phyloP scores from a whole-genome alignment of 2,797 vertebrate species.

The Benthosema pterotum region DNA sequence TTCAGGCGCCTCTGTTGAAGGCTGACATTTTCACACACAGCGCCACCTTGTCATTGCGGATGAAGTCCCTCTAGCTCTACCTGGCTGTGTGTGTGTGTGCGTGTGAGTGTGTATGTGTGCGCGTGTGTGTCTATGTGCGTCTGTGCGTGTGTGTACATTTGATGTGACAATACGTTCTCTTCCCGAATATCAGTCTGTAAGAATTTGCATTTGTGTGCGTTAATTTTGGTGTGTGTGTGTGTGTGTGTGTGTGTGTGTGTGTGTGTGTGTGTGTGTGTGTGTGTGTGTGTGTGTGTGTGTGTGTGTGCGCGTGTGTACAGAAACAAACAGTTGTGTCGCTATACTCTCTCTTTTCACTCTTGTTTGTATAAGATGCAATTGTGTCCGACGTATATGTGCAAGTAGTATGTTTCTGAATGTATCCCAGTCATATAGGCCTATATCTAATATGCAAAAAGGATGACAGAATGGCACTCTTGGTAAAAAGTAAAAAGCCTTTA shows the following conservation, averaged over 20 bases:
- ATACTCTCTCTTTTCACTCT: too few relatives aligned
- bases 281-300: slow-evolving; percentile 3
- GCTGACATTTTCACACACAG: slow-evolving; percentile 83
- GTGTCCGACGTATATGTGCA: background rate
- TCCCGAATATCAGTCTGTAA: slow-evolving; percentile 13
- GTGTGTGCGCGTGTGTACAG: background rate
- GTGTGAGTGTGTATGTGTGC: slow-evolving; percentile 6
- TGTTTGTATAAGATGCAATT: too few relatives aligned
- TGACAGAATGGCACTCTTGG: too few relatives aligned
- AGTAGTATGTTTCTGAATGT: too few relatives aligned
- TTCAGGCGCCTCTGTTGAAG: slow-evolving; percentile 74
- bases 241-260: background rate
- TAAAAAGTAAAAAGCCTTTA: too few relatives aligned
- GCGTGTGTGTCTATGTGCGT: slow-evolving; percentile 25
- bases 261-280: background rate
- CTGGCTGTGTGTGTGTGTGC: slow-evolving; percentile 55
- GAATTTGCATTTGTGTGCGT: slow-evolving; percentile 5
- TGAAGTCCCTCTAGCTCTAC: slow-evolving; percentile 82
- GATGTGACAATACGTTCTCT: background rate
- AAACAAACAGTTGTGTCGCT: background rate
- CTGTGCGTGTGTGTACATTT: slow-evolving; percentile 20
- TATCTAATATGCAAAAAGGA: too few relatives aligned
- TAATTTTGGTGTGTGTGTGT: slow-evolving; percentile 12
- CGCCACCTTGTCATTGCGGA: slow-evolving; percentile 80
- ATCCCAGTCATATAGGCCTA: too few relatives aligned